phyloP scores from a whole-genome alignment of 1,140 invertebrate species.

The Leptoteleia sp. region DNA sequence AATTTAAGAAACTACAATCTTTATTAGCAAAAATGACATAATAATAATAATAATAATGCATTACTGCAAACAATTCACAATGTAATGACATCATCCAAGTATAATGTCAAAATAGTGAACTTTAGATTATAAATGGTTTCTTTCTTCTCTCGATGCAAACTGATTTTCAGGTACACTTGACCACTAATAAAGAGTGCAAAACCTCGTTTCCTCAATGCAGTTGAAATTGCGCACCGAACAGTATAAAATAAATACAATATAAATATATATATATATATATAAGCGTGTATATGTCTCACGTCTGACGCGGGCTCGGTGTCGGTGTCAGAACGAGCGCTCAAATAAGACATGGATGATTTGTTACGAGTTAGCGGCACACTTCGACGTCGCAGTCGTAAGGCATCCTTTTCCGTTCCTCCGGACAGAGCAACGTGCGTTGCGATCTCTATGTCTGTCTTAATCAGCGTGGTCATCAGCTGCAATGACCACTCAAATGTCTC shows the following conservation, averaged over 20 bases:
- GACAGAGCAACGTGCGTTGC: conserved; percentile 84
- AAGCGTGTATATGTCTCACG: conserved; percentile 73
- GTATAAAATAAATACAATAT: conserved; percentile 8
- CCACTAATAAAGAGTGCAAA: no score
- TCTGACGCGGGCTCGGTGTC: conserved; percentile 78
- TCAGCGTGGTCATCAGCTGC: conserved; percentile 89
- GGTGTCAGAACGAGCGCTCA: conserved; percentile 79
- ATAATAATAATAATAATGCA: no score
- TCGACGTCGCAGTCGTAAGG: conserved; percentile 77
- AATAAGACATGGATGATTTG: conserved; percentile 81
- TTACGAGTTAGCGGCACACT: conserved; percentile 79
- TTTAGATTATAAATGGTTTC: no score
- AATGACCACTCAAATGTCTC: conserved; percentile 78
- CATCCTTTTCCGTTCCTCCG: conserved; percentile 80
- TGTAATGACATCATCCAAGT: no score
- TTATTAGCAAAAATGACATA: no score
- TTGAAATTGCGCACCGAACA: no score
- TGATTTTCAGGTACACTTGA: no score
- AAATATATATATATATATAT: conserved; percentile 1
- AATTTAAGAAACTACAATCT: no score
- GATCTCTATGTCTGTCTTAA: conserved; percentile 90
- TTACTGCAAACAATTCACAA: no score
- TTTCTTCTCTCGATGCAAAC: no score
- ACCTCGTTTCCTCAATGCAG: no score
- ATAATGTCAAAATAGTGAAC: no score